Base-by-base conservation (phyloP, 2,797 vertebrate species). In the Pseudomugil gertrudae region DNA sequence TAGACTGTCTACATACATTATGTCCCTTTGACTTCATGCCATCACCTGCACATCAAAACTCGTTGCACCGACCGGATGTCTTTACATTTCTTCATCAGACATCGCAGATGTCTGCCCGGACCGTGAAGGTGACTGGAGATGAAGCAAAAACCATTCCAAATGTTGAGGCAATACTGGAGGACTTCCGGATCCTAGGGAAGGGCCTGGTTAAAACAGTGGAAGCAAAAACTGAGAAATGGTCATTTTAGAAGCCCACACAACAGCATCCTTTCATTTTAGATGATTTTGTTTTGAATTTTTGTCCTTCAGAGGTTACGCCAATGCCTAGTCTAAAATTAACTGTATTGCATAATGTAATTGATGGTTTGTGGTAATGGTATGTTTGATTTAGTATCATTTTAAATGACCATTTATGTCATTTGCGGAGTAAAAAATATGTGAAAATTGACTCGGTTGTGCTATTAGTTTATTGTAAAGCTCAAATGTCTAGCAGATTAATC, bases 101-200 rank as follows among this genome's bases (percentile, higher is more conserved):
- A 0, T 94, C 95, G 4, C 94, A 77, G 81, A 78, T 95, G 80
- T 95, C 93, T 21, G 97, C 95, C 24, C 92, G 92, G 9, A 91
- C 87, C 35, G 84, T 95, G 69, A 82, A 93, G 57, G 92, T 91
- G 50, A 79, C 65, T 0, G 92, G 92, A 10, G 89, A 92, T 0
- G 87, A 93, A 48, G 89, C 81, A 1, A 85, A 89, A 33, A 94
- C 91, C 0, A n/a, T 96, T 72, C 97, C 98, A 45, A 99, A 98
- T 0, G 87, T 97, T 17, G 95, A 96, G 66, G 96, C 98, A 1
- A 95, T 99, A 72, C 76, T 99, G 78, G 96, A 97, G 76, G 98
- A 99, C 87, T 96, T 99, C 32, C 74, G 74, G 6, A 52, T 96
- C 80, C 83, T 99, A 50, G 98, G 98, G 5, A 92, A 96, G 80